phyloP scores from a whole-genome alignment of 1,140 invertebrate genomes.

The Drosophila lini region DNA sequence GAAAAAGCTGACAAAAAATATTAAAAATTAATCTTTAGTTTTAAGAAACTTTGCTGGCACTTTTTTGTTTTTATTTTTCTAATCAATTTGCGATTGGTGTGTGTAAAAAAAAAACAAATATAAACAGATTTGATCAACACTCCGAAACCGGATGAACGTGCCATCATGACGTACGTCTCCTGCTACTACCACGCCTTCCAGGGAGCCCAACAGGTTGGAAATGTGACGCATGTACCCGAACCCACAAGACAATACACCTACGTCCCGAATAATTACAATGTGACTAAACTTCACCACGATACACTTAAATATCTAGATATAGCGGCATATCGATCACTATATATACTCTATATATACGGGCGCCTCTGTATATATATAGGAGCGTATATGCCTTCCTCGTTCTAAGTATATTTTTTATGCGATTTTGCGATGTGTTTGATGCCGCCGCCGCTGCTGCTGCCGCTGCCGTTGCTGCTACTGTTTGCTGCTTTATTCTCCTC shows the following conservation, averaged over 20 bases:
- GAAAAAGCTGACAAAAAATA: too few relatives aligned
- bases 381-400: conserved; percentile 49
- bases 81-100: conserved; percentile 37
- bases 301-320: conserved; percentile 77
- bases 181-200: conserved; percentile 99
- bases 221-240: conserved; percentile 85
- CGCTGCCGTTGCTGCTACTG: neutral
- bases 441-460: conserved; percentile 2
- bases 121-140: conserved; percentile 98
- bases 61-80: neutral
- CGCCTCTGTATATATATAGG: conserved; percentile 29
- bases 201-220: conserved; percentile 97
- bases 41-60: neutral
- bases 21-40: too few relatives aligned
- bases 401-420: conserved; percentile 61
- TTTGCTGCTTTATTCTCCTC: neutral
- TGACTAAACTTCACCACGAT: conserved; percentile 85
- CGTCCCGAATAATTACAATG: conserved; percentile 84
- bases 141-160: conserved; percentile 98
- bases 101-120: conserved; percentile 26
- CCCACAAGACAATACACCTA: conserved; percentile 85
- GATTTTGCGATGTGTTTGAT: conserved; percentile 33
- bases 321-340: conserved; percentile 41
- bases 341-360: conserved; percentile 27
- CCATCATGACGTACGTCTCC: conserved; percentile 99